Evolutionary conservation across 2,797 vertebrate genomes (phyloP).

Genomic region (Sylvilagus floridanus): DNA sequence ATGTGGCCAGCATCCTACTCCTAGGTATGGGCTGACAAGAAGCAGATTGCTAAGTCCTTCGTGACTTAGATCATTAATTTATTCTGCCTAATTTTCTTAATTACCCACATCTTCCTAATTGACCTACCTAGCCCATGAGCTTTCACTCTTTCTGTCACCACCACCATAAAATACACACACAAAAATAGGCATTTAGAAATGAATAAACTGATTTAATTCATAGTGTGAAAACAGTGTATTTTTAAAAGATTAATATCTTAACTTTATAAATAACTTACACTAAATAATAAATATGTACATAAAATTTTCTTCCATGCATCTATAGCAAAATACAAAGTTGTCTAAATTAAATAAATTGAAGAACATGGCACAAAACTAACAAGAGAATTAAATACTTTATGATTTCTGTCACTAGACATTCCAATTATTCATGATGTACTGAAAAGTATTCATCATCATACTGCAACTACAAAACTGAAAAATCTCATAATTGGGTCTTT

Average conservation of each 20-base stretch:
- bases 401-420: not conserved
- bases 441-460: conserved; percentile 29
- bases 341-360: conserved; percentile 20
- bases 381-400: conserved; percentile 4
- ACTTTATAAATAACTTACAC: not conserved
- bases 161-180: not conserved
- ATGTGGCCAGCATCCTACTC: not conserved
- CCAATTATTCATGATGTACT: not conserved
- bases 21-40: not conserved
- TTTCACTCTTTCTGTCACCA: not conserved
- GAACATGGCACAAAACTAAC: not conserved
- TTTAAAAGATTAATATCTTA: conserved; percentile 55
- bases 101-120: not conserved
- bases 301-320: not conserved
- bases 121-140: not conserved
- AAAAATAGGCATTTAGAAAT: not conserved
- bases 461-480: not conserved
- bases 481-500: conserved; percentile 3
- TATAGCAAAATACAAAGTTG: conserved; percentile 55
- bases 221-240: not conserved
- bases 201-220: not conserved
- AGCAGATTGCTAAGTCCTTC: not conserved
- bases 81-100: not conserved
- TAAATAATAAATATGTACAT: conserved; percentile 14
- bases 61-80: not conserved